Percentiles rank a stretch among this genome's conserved stretches.
Conservation (phyloP, 2,888 invertebrate genomes). For the Zaprionus bogoriensis region DNA sequence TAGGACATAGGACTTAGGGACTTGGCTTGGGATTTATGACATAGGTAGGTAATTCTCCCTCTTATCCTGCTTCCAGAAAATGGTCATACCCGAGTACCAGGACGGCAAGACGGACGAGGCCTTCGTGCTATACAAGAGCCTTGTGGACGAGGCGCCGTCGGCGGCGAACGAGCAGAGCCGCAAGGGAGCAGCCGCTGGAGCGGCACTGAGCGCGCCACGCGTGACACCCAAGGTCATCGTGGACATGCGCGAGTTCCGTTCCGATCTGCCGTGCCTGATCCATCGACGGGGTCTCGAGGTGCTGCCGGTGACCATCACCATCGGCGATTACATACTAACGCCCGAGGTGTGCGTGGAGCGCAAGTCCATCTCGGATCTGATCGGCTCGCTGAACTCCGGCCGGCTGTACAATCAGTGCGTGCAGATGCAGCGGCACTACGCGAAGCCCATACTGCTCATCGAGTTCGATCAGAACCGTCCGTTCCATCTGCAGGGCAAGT, state of each 20-base stretch:
- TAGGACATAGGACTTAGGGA: too few species aligned
- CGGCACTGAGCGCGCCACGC: constrained; percentile 6
- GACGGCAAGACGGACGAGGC: constrained; percentile 91
- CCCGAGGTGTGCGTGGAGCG: constrained; percentile 98
- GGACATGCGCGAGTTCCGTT: constrained; percentile 98
- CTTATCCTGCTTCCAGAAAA: constrained; percentile 85
- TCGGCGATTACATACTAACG: constrained; percentile 98
- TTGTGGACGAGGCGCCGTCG: constrained; percentile 52
- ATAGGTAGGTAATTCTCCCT: too few species aligned
- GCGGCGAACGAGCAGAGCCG: constrained; percentile 87
- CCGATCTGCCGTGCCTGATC: constrained; percentile 96
- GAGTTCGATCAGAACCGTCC: constrained; percentile 98
- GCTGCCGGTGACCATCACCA: constrained; percentile 92
- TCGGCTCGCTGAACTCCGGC: constrained; percentile 97
- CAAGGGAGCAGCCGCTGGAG: constrained; percentile 76
- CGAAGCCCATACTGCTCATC: constrained; percentile 94
- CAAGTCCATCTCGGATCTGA: constrained; percentile 97
- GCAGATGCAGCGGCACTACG: constrained; percentile 95
- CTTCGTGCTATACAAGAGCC: constrained; percentile 80
- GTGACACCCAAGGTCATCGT: constrained; percentile 88
- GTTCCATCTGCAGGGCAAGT: constrained; percentile 94
- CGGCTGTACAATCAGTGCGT: constrained; percentile 97
- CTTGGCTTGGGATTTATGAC: too few species aligned
- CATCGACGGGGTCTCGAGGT: constrained; percentile 97
- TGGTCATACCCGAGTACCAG: constrained; percentile 94